phyloP scores from a whole-genome alignment of 2,888 invertebrate species.

The Deladenus siricidicola region DNA sequence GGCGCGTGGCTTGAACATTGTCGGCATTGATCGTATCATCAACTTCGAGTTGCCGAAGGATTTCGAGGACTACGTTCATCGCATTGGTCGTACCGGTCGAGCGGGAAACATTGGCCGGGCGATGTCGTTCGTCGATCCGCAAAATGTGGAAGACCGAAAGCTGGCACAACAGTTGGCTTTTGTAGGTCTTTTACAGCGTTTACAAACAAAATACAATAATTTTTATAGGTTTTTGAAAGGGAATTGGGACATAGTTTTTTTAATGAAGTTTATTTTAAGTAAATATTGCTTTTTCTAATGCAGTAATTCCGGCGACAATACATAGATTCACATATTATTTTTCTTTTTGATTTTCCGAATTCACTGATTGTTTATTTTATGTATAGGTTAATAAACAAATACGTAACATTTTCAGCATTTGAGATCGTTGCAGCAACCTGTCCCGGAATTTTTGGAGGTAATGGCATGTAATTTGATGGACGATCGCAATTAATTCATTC shows the following conservation, averaged over 20 bases:
- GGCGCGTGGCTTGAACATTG: conserved; percentile 12
- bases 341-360: no score
- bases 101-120: conserved; percentile 13
- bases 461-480: no score
- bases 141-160: conserved; percentile 5
- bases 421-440: not conserved
- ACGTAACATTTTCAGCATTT: not conserved
- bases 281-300: no score
- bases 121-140: conserved; percentile 12
- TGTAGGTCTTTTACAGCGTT: not conserved
- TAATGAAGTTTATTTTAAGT: no score
- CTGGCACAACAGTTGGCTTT: not conserved
- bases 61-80: conserved; percentile 13
- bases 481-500: no score
- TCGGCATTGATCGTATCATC: conserved; percentile 6
- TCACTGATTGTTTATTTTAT: not conserved
- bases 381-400: not conserved
- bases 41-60: conserved; percentile 11
- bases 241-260: no score
- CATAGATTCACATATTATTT: no score
- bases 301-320: no score
- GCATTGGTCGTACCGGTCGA: conserved; percentile 17
- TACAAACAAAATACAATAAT: no score
- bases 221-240: no score
- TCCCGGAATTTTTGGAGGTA: not conserved